Evolutionary conservation across 2,797 vertebrate species (phyloP).

Genomic region (Alfaro cultratus): DNA sequence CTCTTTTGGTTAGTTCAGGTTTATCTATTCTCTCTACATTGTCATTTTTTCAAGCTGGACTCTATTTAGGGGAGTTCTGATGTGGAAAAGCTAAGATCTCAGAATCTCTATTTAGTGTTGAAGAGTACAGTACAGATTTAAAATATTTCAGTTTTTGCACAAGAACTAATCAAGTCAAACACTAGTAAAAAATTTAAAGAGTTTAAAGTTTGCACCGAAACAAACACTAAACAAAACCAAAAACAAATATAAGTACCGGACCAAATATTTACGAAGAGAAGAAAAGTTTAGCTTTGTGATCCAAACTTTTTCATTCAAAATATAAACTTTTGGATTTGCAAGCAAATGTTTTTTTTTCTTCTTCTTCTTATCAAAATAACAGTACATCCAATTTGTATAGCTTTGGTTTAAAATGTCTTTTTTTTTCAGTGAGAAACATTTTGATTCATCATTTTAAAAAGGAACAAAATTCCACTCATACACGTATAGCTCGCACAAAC

Average conservation of each 20-base stretch:
- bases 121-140: neutral
- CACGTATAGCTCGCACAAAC: slow-evolving; percentile 83
- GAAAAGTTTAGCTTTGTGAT: neutral
- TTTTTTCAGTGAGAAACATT: neutral
- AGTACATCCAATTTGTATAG: neutral
- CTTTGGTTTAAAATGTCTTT: neutral
- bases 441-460: neutral
- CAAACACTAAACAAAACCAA: too few relatives aligned
- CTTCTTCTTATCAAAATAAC: neutral
- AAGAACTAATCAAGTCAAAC: neutral
- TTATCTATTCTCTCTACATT: neutral
- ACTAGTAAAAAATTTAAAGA: neutral
- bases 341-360: neutral
- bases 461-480: slow-evolving; percentile 2
- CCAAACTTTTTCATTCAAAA: neutral
- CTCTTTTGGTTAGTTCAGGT: neutral
- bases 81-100: neutral
- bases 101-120: neutral
- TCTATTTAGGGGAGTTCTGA: neutral
- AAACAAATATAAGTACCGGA: neutral
- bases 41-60: neutral
- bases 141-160: neutral
- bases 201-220: neutral
- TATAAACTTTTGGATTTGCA: neutral
- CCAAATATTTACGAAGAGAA: neutral